A percentile compares a stretch with the other conserved stretches of the same genome.
Evolutionary conservation across 2,797 vertebrate genomes (phyloP).

Genomic region (Mormyrops boulengeri): DNA sequence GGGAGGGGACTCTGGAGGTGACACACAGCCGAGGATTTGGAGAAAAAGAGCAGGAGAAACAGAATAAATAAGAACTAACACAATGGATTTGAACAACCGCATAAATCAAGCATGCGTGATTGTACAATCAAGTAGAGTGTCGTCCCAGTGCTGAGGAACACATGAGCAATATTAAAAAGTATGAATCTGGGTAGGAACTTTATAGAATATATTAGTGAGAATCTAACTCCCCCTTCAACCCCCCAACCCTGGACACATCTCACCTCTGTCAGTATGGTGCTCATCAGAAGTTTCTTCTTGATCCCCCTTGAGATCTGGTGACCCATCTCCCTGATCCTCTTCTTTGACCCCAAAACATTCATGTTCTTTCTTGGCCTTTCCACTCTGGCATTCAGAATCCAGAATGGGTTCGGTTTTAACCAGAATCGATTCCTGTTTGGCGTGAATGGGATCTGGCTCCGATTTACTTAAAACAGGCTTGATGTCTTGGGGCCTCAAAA

Average conservation of each 20-base stretch:
- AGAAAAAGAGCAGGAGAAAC: background rate
- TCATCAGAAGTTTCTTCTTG: constrained; percentile 23
- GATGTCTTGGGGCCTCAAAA: background rate
- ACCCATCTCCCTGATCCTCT: constrained; percentile 31
- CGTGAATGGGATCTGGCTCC: constrained; percentile 24
- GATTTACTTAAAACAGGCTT: constrained; percentile 21
- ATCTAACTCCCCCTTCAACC: background rate
- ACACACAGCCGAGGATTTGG: background rate
- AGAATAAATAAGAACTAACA: background rate
- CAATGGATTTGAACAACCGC: background rate
- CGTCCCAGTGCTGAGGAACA: background rate
- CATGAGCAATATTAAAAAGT: background rate
- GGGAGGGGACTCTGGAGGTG: constrained; percentile 39
- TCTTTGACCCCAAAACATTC: constrained; percentile 42
- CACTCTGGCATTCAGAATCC: constrained; percentile 23
- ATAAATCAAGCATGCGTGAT: background rate
- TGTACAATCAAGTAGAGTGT: background rate
- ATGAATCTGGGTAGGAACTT: background rate
- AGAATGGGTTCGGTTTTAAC: constrained; percentile 46
- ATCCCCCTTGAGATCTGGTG: constrained; percentile 24
- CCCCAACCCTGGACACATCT: background rate
- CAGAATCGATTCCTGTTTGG: constrained; percentile 25
- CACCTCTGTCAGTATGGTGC: constrained; percentile 29
- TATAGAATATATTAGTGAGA: background rate
- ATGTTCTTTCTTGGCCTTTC: constrained; percentile 44